Conservation (phyloP, 2,888 invertebrate species). For the Cheilosia impressa region DNA sequence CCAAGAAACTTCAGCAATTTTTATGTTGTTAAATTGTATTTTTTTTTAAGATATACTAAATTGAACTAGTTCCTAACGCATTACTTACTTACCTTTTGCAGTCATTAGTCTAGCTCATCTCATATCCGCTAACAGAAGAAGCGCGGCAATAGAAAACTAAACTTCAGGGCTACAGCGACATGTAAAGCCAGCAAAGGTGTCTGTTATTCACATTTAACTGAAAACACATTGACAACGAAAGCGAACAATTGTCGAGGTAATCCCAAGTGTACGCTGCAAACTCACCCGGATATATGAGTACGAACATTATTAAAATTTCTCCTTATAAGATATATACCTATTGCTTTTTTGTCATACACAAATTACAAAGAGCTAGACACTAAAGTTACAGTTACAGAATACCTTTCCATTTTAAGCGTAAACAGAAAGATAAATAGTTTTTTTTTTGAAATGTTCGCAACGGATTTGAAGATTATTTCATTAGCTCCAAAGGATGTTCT, state of each 20-base stretch:
- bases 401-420: conserved; percentile 8
- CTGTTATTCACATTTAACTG: conserved; percentile 16
- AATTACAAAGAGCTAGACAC: conserved; percentile 22
- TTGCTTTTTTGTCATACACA: conserved; percentile 6
- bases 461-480: conserved; percentile 74
- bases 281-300: conserved; percentile 12
- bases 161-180: conserved; percentile 34
- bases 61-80: background rate
- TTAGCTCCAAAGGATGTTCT: conserved; percentile 65
- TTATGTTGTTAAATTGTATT: background rate
- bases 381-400: conserved; percentile 5
- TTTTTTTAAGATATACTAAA: too few species aligned
- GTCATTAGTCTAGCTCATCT: conserved; percentile 30
- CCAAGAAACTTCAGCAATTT: background rate
- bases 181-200: conserved; percentile 28
- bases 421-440: conserved; percentile 3
- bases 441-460: conserved; percentile 65
- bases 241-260: conserved; percentile 63
- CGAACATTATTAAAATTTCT: conserved; percentile 5
- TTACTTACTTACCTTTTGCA: conserved; percentile 13
- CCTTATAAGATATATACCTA: background rate
- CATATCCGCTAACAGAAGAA: conserved; percentile 22
- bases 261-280: conserved; percentile 13
- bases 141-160: conserved; percentile 1
- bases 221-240: conserved; percentile 45